Conservation (phyloP, 2,888 invertebrate genomes). For the Noctua fimbriata region DNA sequence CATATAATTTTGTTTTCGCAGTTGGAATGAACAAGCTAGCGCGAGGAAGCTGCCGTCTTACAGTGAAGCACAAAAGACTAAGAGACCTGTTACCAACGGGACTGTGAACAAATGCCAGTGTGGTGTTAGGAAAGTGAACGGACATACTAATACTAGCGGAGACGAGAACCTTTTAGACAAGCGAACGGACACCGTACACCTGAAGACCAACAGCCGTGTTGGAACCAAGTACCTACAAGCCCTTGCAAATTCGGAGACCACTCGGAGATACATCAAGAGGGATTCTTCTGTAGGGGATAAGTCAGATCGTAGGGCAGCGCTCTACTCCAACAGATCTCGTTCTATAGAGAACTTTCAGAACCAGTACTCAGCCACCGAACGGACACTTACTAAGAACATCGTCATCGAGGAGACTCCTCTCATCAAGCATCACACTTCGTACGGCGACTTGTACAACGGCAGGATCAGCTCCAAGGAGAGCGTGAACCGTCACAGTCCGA, state of each 20-base stretch:
- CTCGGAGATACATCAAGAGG: conserved; percentile 81
- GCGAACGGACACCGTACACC: conserved; percentile 78
- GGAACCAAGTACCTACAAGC: conserved; percentile 88
- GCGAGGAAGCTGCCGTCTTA: conserved; percentile 88
- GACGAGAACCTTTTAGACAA: conserved; percentile 71
- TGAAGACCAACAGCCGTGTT: conserved; percentile 86
- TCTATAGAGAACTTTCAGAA: conserved; percentile 89
- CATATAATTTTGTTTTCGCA: conserved; percentile 67
- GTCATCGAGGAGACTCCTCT: conserved; percentile 81
- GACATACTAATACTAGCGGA: conserved; percentile 75
- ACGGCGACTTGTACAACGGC: conserved; percentile 86
- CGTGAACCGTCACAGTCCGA: conserved; percentile 85
- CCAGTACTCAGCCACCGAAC: conserved; percentile 77
- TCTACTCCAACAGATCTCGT: conserved; percentile 84
- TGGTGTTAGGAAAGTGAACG: conserved; percentile 85
- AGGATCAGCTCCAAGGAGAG: conserved; percentile 86
- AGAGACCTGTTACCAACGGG: conserved; percentile 86
- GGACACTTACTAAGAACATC: conserved; percentile 74
- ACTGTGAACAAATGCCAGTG: conserved; percentile 86
- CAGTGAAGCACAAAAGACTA: conserved; percentile 90
- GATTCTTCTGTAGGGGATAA: conserved; percentile 85
- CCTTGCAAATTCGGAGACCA: conserved; percentile 79
- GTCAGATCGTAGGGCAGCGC: conserved; percentile 75
- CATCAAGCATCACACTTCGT: conserved; percentile 87
- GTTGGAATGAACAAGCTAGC: conserved; percentile 90